Percentiles rank a stretch among this genome's conserved stretches.
Evolutionary conservation across 2,797 vertebrate species (phyloP).

Genomic region (Sebastes paucispinis): DNA sequence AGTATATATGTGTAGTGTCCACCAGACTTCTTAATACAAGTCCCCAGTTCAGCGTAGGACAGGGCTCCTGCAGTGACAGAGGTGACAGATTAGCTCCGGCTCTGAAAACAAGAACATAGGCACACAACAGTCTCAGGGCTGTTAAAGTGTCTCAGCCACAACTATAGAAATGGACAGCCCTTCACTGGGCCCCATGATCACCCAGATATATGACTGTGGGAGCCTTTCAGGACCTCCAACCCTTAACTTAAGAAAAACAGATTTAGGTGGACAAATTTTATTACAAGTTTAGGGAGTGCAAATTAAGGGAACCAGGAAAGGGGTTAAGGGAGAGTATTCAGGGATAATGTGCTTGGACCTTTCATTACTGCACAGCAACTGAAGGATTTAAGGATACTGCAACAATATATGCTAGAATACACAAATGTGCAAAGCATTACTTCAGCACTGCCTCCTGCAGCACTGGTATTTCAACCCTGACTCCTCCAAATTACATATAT

Average conservation of each 20-base stretch:
- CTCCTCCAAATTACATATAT: not conserved
- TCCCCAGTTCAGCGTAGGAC: constrained; percentile 94
- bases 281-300: constrained; percentile 14
- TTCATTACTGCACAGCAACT: constrained; percentile 36
- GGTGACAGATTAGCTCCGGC: constrained; percentile 8
- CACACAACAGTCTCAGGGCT: constrained; percentile 1
- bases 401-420: not conserved
- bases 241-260: constrained; percentile 11
- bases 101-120: not conserved
- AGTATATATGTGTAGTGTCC: constrained; percentile 96
- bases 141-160: constrained; percentile 14
- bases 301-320: constrained; percentile 1
- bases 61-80: constrained; percentile 86
- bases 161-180: not conserved
- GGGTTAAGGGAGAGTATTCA: not conserved
- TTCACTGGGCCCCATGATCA: not conserved
- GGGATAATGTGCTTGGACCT: constrained; percentile 24
- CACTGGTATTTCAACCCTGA: not conserved
- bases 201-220: constrained; percentile 11
- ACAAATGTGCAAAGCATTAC: not conserved
- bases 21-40: constrained; percentile 95
- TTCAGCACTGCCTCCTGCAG: not conserved
- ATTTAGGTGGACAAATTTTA: constrained; percentile 18
- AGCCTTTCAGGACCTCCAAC: not conserved
- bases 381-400: constrained; percentile 16